Percentiles rank a stretch among this genome's conserved stretches.
These are phyloP conservation scores for Lordiphosa fenestrarum DNA, from an alignment of 2,888 invertebrate species.

Conservation along the genomic window DNA sequence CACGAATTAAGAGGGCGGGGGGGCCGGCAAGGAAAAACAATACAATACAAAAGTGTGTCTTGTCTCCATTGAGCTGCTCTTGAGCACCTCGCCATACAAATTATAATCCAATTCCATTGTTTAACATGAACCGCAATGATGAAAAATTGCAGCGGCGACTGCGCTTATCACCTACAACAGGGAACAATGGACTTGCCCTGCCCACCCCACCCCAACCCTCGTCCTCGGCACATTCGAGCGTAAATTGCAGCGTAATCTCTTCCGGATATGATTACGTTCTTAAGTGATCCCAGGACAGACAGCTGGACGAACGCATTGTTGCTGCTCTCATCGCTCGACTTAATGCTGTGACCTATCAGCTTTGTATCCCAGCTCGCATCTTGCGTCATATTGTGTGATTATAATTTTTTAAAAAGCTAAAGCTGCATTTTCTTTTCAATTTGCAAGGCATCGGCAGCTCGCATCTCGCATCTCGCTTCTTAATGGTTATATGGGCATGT, in stretches of 20 bases:
- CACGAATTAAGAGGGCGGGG: constrained; percentile 44
- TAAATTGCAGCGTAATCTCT: constrained; percentile 74
- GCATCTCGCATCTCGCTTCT: constrained; percentile 19
- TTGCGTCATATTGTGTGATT: constrained; percentile 70
- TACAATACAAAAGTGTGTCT: constrained; percentile 24
- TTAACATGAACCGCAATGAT: constrained; percentile 38
- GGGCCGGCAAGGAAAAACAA: constrained; percentile 16
- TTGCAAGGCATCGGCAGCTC: constrained; percentile 46
- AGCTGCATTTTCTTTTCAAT: constrained; percentile 76
- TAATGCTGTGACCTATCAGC: constrained; percentile 78
- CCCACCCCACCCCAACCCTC: constrained; percentile 4
- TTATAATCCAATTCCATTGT: constrained; percentile 75
- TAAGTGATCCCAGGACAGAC: constrained; percentile 56
- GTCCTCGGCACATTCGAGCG: constrained; percentile 46
- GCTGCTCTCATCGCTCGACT: constrained; percentile 29
- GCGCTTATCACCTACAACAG: constrained; percentile 70
- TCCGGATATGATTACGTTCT: constrained; percentile 76
- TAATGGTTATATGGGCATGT: constrained; percentile 40
- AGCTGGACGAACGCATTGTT: constrained; percentile 49
- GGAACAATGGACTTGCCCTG: constrained; percentile 26
- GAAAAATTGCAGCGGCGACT: constrained; percentile 49
- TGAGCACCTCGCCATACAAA: constrained; percentile 54
- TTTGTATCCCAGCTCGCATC: constrained; percentile 60
- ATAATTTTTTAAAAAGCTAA: constrained; percentile 76
- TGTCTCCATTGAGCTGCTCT: constrained; percentile 26